Base-by-base conservation (phyloP, 2,797 vertebrate species). In the Tachyglossus aculeatus region DNA sequence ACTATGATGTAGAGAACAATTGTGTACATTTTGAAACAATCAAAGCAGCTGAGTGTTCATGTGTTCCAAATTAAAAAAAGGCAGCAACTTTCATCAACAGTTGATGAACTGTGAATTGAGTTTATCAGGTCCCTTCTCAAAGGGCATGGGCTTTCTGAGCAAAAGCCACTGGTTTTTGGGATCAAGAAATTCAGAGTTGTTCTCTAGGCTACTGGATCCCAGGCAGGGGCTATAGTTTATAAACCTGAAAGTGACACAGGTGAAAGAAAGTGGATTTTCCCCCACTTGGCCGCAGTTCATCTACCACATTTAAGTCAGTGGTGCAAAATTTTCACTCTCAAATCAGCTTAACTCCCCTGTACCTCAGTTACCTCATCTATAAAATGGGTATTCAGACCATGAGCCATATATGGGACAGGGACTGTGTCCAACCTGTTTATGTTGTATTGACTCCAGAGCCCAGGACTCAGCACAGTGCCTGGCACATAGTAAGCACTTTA, bases 171-270 rank as follows among this genome's bases (percentile, higher is more conserved):
- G 55, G 67, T 88, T 72, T 67, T 70, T 76, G 37, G 60, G 64
- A 82, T 77, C 53, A 67, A 75, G 14, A 40, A 50, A 72, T 60
- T 86, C 56, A 77, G 71, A 80, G 71, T 85, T 71, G 72, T 83
- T 88, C 77, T 71, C 55, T 60, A 70, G 75, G 25, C 80, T 78
- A 41, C 44, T 70, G 48, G 81, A 56, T 53, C 45, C 68, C 53
- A 80, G 66, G 62, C 74, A 73, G 50, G 83, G 85, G 53, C 71
- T 75, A 73, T 57, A 71, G 55, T 83, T 81, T 76, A 61, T 18
- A 66, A 85, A 90, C 86, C 76, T 86, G 77, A 84, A 86, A 92
- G 86, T 67, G 73, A 74, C 41, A 79, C 51, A 80, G 41, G 67
- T 77, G 82, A 68, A 16, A 59, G 14, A 18, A 88, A 83, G 75